Percentiles rank a stretch among this genome's conserved stretches.
These are phyloP conservation scores for Tiaroga cobitis DNA, from an alignment of 2,797 vertebrate species.

Conservation along the genomic window DNA sequence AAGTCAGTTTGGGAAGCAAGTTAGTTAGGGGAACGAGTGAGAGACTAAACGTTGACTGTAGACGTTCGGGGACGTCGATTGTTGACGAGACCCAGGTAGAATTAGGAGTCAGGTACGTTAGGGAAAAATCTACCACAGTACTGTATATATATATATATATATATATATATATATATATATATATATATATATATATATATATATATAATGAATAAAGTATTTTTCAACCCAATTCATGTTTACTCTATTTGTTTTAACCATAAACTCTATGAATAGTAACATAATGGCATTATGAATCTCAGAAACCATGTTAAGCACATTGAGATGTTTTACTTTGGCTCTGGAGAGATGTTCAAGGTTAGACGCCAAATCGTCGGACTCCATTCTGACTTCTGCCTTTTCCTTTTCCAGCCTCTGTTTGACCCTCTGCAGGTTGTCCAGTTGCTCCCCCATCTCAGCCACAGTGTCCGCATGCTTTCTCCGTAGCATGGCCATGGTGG, in stretches of 20 bases:
- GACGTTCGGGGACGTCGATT: too few species aligned
- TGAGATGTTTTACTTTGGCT: constrained; percentile 78
- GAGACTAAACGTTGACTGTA: too few species aligned
- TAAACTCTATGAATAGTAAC: neutral
- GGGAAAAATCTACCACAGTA: neutral
- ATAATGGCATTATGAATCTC: neutral
- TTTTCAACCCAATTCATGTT: constrained; percentile 3
- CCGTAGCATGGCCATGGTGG: constrained; percentile 77
- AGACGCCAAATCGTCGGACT: constrained; percentile 85
- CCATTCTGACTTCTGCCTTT: constrained; percentile 88
- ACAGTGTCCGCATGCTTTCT: constrained; percentile 86
- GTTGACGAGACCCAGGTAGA: too few species aligned
- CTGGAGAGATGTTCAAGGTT: constrained; percentile 85
- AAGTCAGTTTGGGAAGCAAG: too few species aligned
- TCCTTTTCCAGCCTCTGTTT: constrained; percentile 95
- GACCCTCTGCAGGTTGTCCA: constrained; percentile 86
- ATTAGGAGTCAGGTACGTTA: too few species aligned
- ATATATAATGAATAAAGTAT: neutral
- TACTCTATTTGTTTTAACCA: neutral
- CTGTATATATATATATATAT: neutral
- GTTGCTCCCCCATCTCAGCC: constrained; percentile 87
- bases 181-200: neutral
- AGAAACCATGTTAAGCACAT: neutral
- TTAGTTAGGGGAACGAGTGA: too few species aligned
- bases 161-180: neutral